These are phyloP conservation scores for Psilopsiagon aymara DNA, from an alignment of 2,113 vertebrate species.

Conservation along the genomic window DNA sequence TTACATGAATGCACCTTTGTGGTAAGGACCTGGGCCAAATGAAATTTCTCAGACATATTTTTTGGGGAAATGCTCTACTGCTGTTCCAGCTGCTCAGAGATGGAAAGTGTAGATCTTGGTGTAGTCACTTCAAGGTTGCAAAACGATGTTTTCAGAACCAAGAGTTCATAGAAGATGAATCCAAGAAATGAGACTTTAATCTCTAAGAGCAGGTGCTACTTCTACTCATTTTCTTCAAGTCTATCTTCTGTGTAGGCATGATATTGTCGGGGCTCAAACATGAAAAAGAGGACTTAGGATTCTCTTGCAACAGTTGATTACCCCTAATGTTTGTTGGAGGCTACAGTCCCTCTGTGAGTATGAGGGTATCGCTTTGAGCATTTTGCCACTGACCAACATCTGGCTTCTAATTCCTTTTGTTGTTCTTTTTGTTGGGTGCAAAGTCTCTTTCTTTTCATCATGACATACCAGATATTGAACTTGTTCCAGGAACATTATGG, in stretches of 20 bases:
- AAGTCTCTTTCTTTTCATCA: not conserved
- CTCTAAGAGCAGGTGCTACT: not conserved
- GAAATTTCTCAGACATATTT: not conserved
- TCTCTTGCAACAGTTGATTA: not conserved
- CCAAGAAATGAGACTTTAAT: not conserved
- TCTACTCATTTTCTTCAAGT: not conserved
- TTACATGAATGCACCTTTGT: not conserved
- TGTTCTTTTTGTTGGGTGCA: not conserved
- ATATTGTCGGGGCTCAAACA: not conserved
- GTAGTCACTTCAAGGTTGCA: not conserved
- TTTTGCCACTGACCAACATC: not conserved
- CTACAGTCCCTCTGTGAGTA: not conserved
- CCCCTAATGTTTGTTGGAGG: not conserved
- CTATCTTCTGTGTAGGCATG: not conserved
- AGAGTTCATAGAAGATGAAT: not conserved
- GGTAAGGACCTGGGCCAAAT: not conserved
- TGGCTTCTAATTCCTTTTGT: not conserved
- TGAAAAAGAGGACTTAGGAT: not conserved
- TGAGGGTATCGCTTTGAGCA: not conserved
- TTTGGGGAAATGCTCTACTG: rapidly evolving
- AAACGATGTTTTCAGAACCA: not conserved
- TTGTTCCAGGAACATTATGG: not conserved
- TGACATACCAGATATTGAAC: not conserved
- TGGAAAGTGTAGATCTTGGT: not conserved
- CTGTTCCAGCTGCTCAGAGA: not conserved